Evolutionary conservation across 2,888 invertebrate genomes (phyloP).

Genomic region (Acleris sparsana): DNA sequence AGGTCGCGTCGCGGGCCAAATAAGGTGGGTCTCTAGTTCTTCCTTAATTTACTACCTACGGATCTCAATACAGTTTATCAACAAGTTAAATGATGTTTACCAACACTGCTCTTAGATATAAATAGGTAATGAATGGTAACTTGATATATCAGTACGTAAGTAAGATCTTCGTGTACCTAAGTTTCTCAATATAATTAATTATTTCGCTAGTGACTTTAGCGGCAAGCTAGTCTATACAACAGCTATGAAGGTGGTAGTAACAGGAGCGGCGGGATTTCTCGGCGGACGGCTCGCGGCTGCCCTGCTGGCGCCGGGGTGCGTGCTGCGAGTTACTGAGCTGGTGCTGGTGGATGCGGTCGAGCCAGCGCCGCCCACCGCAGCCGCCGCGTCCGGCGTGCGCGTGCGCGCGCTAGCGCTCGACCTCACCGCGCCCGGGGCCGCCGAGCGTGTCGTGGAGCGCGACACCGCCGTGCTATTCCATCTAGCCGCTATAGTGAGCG

Average conservation of each 20-base stretch:
- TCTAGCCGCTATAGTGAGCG: constrained; percentile 72
- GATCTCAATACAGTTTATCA: constrained; percentile 11
- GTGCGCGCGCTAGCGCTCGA: constrained; percentile 50
- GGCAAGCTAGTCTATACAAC: neutral
- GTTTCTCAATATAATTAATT: neutral
- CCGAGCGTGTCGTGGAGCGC: constrained; percentile 50
- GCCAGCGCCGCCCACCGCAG: constrained; percentile 38
- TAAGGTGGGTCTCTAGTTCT: neutral
- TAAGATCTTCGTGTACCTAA: neutral
- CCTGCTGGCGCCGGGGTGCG: constrained; percentile 46
- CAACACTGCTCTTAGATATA: neutral
- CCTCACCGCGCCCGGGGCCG: constrained; percentile 48
- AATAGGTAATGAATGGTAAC: neutral
- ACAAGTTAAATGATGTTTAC: neutral
- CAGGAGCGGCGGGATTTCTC: constrained; percentile 65
- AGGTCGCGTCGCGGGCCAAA: too few relatives aligned
- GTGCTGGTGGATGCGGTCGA: constrained; percentile 49
- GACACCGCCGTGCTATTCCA: constrained; percentile 61
- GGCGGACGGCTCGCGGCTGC: constrained; percentile 57
- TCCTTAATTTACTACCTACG: neutral
- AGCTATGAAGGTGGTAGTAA: constrained; percentile 63
- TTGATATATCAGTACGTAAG: constrained; percentile 4
- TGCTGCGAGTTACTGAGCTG: constrained; percentile 49
- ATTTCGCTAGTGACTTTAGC: neutral
- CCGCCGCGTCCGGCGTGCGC: constrained; percentile 42